Base-by-base conservation (phyloP, 2,888 invertebrate species). In the Mesorhabditis spiculigera region DNA sequence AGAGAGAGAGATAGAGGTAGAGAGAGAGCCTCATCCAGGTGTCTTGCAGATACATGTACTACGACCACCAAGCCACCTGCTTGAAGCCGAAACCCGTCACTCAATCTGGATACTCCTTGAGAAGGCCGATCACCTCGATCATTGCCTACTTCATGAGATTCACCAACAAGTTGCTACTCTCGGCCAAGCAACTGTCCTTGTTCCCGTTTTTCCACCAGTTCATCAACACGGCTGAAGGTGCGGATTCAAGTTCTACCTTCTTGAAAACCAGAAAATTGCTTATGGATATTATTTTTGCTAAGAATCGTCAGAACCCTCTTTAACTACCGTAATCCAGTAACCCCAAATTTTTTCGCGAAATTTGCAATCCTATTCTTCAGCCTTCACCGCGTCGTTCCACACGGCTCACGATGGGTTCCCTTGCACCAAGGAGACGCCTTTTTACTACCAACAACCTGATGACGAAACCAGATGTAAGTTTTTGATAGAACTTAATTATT, bases 11-110 rank as follows among this genome's bases (percentile, higher is more conserved):
- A n/a, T n/a, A n/a, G n/a, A n/a, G n/a, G n/a, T n/a, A n/a, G n/a
- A n/a, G n/a, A n/a, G n/a, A n/a, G n/a, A n/a, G n/a, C n/a, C n/a
- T n/a, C n/a, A n/a, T n/a, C n/a, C n/a, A n/a, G n/a, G n/a, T n/a
- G n/a, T 50, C 13, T 50, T 50, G 6, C 68, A 80, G 79, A 61
- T 71, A 75, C 45, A 75, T 69, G 6, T 84, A 79, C 68, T 76
- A 75, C 43, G 83, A 84, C 67, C 78, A 83, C 71, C 83, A 84
- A 68, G 82, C 81, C 5, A 76, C 78, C 70, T 84, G 84, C 70
- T 77, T 80, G 63, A 71, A 75, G 16, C 70, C 72, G 64, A 71
- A 70, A 41, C 50, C 68, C 3, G 28, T 28, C 28, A 28, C 28
- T 28, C 28, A 28, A 28, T 28, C 28, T 28, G 28, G 28, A 28